Base-by-base conservation (phyloP, 2,113 vertebrate species). In the Galemys pyrenaicus region DNA sequence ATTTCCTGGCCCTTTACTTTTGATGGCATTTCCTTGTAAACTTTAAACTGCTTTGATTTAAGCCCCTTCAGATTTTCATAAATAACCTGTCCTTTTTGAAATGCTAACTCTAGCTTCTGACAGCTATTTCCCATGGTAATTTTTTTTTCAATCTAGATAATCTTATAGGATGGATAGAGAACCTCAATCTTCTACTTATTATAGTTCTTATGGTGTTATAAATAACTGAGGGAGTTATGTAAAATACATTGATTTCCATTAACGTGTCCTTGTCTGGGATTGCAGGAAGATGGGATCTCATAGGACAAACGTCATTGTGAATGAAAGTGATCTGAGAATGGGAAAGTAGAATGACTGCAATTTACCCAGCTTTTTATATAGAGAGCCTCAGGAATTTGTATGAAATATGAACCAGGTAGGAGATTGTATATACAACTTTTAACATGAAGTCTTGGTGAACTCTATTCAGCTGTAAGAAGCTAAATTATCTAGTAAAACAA, bases 21-120 rank as follows among this genome's bases (percentile, higher is more conserved):
- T 24, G 28, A 24, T 91, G 35, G 30, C 13, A 71, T 70, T 83
- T 65, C 9, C 28, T 10, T 15, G 17, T 83, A 90, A 84, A 74
- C 35, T 64, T 85, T n/a, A 78, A 92, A 94, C 41, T 39, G 24
- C 20, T 87, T 94, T 74, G 24, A n/a, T 88, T 95, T 78, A 83
- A 62, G 71, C 35, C 6, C 7, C n/a, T 60, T 71, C 17, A 62
- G 39, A 44, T 26, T 84, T 92, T 87, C 54, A 74, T 80, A 87
- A 94, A 70, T 30, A 90, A 78, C 16, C 8, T 74, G 12, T 75
- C 15, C 68, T 67, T 82, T 93, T 78, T 87, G 62, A 92, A 92
- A 74, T 54, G 32, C 6, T 32, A 77, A 75, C 37, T 94, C 32
- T 49, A 35, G 44, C 26, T 79, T 86, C 44, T 87, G 89, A 78